Conservation (phyloP, 2,113 vertebrate species). For the Rattus norvegicus region GRCr8 NC_086021.1:158539001-158539500, state of each 20-base stretch:
- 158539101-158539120: background rate
- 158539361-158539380: background rate
- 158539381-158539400: background rate
- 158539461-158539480: background rate
- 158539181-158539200: background rate
- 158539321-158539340: background rate
- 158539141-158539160: background rate
- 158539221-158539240: background rate
- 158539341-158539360: background rate
- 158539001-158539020: no score
- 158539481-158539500: background rate
- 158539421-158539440: background rate
- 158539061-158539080: background rate
- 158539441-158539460: background rate
- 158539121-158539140: background rate
- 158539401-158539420: background rate
- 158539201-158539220: background rate
- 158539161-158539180: background rate
- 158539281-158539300: background rate
- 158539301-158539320: background rate
- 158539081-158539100: background rate
- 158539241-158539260: background rate
- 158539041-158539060: background rate
- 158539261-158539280: background rate
- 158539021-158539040: no score